phyloP scores from a whole-genome alignment of 2,888 invertebrate species.

The Lycophotia porphyrea region DNA sequence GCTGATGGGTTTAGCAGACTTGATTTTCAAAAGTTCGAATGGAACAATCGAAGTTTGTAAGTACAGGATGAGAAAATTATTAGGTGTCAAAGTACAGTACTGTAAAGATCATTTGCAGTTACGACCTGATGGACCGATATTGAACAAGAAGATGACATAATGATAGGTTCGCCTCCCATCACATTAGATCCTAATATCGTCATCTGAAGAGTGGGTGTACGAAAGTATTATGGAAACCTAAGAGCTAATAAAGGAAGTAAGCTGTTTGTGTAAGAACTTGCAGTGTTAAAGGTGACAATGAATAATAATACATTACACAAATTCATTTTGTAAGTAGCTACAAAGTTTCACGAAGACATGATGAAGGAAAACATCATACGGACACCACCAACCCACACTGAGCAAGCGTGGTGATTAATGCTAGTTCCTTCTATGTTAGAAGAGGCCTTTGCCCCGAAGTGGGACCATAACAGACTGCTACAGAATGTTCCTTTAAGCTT shows the following conservation, averaged over 20 bases:
- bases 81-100: constrained; percentile 27
- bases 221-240: background rate
- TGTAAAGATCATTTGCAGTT: constrained; percentile 7
- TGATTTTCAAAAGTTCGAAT: background rate
- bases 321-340: background rate
- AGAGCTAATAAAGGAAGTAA: constrained; percentile 12
- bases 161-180: constrained; percentile 39
- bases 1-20: background rate
- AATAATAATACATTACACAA: background rate
- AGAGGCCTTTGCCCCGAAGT: constrained; percentile 23
- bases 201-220: constrained; percentile 9
- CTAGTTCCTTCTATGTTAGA: background rate
- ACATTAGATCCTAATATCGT: constrained; percentile 30
- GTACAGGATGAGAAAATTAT: background rate
- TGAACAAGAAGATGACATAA: constrained; percentile 28
- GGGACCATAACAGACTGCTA: constrained; percentile 1
- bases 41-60: background rate
- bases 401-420: constrained; percentile 18
- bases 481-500: constrained; percentile 20
- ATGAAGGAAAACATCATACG: background rate
- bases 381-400: constrained; percentile 1
- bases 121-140: constrained; percentile 15
- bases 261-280: background rate
- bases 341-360: background rate
- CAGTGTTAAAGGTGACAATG: background rate